Evolutionary conservation across 2,888 invertebrate species (phyloP).

Genomic region (Tiliacea citrago): DNA sequence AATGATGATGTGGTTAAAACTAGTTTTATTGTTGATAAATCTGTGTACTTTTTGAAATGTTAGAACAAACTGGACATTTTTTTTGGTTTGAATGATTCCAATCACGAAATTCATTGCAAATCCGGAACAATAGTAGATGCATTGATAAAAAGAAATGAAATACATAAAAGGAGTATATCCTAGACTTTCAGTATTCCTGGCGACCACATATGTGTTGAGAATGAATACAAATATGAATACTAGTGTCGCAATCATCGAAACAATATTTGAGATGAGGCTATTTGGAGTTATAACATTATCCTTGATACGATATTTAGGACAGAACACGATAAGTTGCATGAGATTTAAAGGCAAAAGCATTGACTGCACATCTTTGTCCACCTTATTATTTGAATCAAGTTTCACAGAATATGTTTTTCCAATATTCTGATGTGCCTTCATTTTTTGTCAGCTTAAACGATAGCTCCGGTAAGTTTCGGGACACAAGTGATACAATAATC

Average conservation of each 20-base stretch:
- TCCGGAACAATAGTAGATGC: constrained; percentile 2
- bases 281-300: constrained; percentile 10
- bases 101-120: constrained; percentile 5
- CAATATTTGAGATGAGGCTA: not conserved
- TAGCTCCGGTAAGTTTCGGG: fast-evolving
- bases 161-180: not conserved
- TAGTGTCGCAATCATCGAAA: constrained; percentile 6
- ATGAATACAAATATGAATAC: not conserved
- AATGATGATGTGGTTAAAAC: not conserved
- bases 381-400: not conserved
- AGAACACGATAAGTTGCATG: constrained; percentile 18
- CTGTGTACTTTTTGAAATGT: constrained; percentile 27
- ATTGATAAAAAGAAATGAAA: not conserved
- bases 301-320: constrained; percentile 23
- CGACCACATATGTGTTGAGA: not conserved
- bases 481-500: not conserved
- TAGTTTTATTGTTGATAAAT: constrained; percentile 1
- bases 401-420: not conserved
- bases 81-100: not conserved
- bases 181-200: not conserved
- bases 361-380: constrained; percentile 37
- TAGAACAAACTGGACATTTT: not conserved
- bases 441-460: not conserved
- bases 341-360: constrained; percentile 45
- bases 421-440: not conserved